Evolutionary conservation across 2,797 vertebrate genomes (phyloP).

Genomic region (Enoplosus armatus): DNA sequence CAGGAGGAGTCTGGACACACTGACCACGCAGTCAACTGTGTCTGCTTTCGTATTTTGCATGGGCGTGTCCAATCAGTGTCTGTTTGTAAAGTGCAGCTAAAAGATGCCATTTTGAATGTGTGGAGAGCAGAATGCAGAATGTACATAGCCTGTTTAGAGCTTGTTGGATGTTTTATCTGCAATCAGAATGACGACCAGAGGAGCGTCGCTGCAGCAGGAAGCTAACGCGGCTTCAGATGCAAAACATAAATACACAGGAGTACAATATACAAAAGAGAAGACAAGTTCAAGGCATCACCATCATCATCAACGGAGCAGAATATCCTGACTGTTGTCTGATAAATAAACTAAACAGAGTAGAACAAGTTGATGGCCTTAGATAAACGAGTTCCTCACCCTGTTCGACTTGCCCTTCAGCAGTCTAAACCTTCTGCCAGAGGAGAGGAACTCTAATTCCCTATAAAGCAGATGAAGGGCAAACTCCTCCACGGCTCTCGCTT

Average conservation of each 20-base stretch:
- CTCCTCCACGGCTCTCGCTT: conserved; percentile 41
- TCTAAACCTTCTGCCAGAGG: conserved; percentile 54
- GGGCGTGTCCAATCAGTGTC: conserved; percentile 11
- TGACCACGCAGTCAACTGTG: conserved; percentile 38
- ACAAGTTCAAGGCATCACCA: conserved; percentile 13
- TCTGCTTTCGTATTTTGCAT: conserved; percentile 31
- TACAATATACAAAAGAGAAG: not conserved
- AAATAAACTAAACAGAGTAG: conserved; percentile 40
- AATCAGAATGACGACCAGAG: conserved; percentile 10
- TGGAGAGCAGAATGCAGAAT: conserved; percentile 3
- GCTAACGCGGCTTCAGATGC: not conserved
- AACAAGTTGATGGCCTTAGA: conserved; percentile 35
- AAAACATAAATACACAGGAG: not conserved
- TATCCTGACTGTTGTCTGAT: conserved; percentile 21
- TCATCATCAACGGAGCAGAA: not conserved
- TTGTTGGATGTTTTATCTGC: conserved; percentile 18
- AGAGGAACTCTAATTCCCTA: conserved; percentile 62
- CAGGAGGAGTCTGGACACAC: conserved; percentile 64
- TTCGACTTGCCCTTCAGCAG: conserved; percentile 57
- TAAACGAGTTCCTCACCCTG: conserved; percentile 45
- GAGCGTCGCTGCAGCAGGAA: not conserved
- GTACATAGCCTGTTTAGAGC: conserved; percentile 10
- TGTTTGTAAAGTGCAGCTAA: conserved; percentile 19
- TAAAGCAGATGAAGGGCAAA: conserved; percentile 67
- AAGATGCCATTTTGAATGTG: conserved; percentile 28